These are phyloP conservation scores for Chamaetylas fuelleborni DNA, from an alignment of 2,113 vertebrate species.

Conservation along the genomic window DNA sequence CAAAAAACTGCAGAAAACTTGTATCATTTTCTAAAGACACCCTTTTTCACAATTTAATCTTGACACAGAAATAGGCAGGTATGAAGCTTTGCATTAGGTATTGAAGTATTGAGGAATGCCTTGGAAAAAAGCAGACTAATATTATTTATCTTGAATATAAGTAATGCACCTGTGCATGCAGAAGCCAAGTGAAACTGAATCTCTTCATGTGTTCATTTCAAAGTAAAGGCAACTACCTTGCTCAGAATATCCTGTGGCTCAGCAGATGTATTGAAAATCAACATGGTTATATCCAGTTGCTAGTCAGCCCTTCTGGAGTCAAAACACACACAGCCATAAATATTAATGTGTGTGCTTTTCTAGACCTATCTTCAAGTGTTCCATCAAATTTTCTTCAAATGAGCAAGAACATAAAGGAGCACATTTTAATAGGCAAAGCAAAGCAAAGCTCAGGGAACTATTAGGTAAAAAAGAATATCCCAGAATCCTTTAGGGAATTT, in stretches of 20 bases:
- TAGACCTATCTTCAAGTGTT: constrained; percentile 23
- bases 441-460: constrained; percentile 24
- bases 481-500: constrained; percentile 4
- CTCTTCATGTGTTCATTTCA: not conserved
- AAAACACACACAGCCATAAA: not conserved
- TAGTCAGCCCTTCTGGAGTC: not conserved
- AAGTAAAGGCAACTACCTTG: not conserved
- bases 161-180: not conserved
- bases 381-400: constrained; percentile 26
- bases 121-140: not conserved
- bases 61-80: not conserved
- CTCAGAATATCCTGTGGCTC: constrained; percentile 37
- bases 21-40: not conserved
- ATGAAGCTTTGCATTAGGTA: not conserved
- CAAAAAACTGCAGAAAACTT: not conserved
- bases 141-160: not conserved
- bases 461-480: not conserved
- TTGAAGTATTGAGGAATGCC: rapidly evolving
- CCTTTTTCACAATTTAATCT: not conserved
- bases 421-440: constrained; percentile 31
- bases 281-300: not conserved
- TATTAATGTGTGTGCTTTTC: constrained; percentile 14
- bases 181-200: not conserved
- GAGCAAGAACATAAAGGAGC: constrained; percentile 1
- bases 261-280: constrained; percentile 15